Evolutionary conservation across 2,888 invertebrate genomes (phyloP), one percentile per base, ranked within the genome.

Genomic region (Spodoptera picta): DNA sequence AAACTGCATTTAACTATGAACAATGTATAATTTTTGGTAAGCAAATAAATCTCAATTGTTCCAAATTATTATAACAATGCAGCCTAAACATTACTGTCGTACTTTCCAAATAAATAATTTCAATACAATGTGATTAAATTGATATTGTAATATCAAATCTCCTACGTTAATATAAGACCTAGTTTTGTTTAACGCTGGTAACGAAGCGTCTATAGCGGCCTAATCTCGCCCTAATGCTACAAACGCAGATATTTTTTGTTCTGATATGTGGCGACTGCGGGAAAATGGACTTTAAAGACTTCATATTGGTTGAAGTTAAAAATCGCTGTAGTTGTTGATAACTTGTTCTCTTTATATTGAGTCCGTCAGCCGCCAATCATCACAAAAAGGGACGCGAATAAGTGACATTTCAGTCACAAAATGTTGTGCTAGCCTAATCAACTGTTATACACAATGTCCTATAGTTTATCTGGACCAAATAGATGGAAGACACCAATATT

Each of bases 81-180:
- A 48, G 27, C 27, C 24, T 48, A 58, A 53, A 60, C 50, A 63
- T 70, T 73, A 75, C 62, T 73, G 75, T 73, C 59, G 41, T 42
- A 65, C 42, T 43, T 52, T 36, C 54, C 44, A 43, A 69, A 69
- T 69, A 69, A 60, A 57, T 72, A 58, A 52, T 56, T 42, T 44
- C 42, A 48, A 70, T 7, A 55, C 46, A 43, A 45, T 73, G 43
- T 56, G 74, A 41, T 59, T 64, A 65, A 48, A 45, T 64, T 68
- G 53, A 50, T 72, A 47, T 75, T 67, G 65, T 72, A 72, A 68
- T 69, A 72, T 64, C 49, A 62, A 75, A 63, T 62, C 66, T 73
- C 72, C 56, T 50, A 50, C 46, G 47, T 45, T 54, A 65, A 60
- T 54, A 69, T 78, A 79, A 73, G 80, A 72, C 77, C 66, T 77